Evolutionary conservation across 2,797 vertebrate species (phyloP).

Genomic region (Trachops cirrhosus): DNA sequence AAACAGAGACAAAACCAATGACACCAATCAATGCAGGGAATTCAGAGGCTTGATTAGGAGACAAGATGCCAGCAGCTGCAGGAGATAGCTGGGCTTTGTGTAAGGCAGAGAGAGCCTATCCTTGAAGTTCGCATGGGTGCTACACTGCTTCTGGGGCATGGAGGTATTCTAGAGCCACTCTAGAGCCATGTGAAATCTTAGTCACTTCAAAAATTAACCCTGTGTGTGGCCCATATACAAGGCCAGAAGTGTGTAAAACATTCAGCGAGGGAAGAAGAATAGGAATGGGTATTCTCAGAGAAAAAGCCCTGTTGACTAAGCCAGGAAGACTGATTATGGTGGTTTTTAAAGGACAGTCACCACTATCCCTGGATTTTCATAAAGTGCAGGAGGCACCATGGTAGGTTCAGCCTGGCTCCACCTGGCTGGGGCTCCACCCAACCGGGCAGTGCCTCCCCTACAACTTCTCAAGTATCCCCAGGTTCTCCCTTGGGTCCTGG

Average conservation of each 20-base stretch:
- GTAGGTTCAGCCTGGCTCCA: not conserved
- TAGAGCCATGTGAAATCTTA: not conserved
- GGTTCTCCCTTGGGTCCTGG: too few species aligned
- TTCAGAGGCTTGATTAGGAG: not conserved
- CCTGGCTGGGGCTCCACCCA: not conserved
- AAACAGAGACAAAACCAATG: not conserved
- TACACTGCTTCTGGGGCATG: not conserved
- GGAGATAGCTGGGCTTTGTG: not conserved
- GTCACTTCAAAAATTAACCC: not conserved
- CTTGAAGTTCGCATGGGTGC: not conserved
- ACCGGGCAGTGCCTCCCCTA: too few species aligned
- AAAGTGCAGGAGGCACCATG: not conserved
- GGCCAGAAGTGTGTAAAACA: not conserved
- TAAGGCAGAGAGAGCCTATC: not conserved
- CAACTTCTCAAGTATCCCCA: not conserved
- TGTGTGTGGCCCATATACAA: not conserved
- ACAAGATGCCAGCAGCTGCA: rapidly evolving
- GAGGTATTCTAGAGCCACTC: not conserved
- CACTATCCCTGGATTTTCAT: not conserved
- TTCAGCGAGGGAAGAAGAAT: not conserved
- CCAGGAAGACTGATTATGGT: not conserved
- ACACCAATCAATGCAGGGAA: not conserved
- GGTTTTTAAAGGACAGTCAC: not conserved
- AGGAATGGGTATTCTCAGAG: not conserved
- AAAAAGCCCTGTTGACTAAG: not conserved